A percentile compares a stretch with the other conserved stretches of the same genome.
Evolutionary conservation across 2,113 vertebrate genomes (phyloP).

Genomic region (Scomber japonicus): DNA sequence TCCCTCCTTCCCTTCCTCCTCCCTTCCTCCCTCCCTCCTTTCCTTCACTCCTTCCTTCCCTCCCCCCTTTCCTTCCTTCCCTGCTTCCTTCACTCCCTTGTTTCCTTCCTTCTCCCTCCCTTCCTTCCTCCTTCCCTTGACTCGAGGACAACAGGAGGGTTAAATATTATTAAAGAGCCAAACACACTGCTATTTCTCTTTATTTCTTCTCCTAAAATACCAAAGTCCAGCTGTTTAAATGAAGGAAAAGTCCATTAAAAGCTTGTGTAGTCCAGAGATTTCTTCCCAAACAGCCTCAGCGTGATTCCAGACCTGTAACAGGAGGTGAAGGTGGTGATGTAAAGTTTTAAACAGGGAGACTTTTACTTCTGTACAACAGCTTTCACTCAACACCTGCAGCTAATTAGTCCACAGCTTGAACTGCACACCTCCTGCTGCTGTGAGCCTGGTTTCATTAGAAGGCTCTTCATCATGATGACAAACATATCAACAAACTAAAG

Average conservation of each 20-base stretch:
- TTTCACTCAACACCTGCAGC: conserved; percentile 44
- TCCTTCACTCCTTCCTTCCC: no score
- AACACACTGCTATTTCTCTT: neutral
- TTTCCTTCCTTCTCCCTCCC: no score
- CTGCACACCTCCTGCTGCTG: conserved; percentile 20
- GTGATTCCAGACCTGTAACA: neutral
- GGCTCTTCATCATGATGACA: neutral
- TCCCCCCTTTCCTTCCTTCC: no score
- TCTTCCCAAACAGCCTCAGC: neutral
- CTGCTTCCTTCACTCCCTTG: no score
- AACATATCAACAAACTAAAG: conserved; percentile 17
- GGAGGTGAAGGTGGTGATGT: no score
- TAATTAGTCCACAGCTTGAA: conserved; percentile 55
- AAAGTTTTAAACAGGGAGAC: no score
- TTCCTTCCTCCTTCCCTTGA: no score
- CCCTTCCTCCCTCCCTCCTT: no score
- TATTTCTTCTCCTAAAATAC: conserved; percentile 1
- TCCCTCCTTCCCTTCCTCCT: no score
- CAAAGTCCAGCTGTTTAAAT: neutral
- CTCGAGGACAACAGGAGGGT: no score
- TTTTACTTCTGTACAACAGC: neutral
- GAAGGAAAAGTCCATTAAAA: no score
- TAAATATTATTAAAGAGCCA: no score
- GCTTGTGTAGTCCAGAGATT: neutral
- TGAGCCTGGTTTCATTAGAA: conserved; percentile 28